Base-by-base conservation (phyloP, 2,888 invertebrate species). In the Limnephilus lunatus region DNA sequence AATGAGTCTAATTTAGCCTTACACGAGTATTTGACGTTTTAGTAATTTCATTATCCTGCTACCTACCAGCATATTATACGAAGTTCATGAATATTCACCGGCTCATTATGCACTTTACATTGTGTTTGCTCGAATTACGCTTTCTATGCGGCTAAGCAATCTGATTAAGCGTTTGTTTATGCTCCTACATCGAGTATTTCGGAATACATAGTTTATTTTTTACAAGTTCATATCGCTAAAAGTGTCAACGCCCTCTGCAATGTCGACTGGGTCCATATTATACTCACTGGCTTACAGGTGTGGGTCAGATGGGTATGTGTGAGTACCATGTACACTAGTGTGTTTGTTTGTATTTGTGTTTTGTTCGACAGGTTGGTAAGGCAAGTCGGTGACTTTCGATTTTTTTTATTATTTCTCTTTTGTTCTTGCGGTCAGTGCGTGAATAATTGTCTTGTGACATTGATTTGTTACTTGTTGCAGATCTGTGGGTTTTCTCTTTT, bases 401-500 rank as follows among this genome's bases (percentile, higher is more conserved):
- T 85, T 89, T n/a, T 89, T 87, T 30, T 90, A 30, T 82, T 48
- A 44, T 90, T 86, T 85, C 32, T 91, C 35, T 81, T 68, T 89
- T 89, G 88, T 89, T 48, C 35, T 80, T 89, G 88, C 90, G 88
- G 88, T 91, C 90, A 90, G 82, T 85, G 91, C 90, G 85, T 91
- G 91, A 89, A 91, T 92, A 92, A 90, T 92, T 89, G 85, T 53
- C 31, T 7, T 14, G 53, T 89, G 92, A 91, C 92, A 90, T 90
- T 92, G 91, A 92, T 92, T 85, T 89, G 87, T 68, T 25, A 48
- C 44, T 30, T 53, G 19, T 53, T 25, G 68, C 68, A 68, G 68
- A 68, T 68, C 25, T 25, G 68, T 25, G 68, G 68, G 68, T 68
- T 68, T 68, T 68, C 68, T 68, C 68, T 68, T 68, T 68, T 68